phyloP scores from a whole-genome alignment of 1,140 invertebrate species.

The Drosophila subobscura region DNA sequence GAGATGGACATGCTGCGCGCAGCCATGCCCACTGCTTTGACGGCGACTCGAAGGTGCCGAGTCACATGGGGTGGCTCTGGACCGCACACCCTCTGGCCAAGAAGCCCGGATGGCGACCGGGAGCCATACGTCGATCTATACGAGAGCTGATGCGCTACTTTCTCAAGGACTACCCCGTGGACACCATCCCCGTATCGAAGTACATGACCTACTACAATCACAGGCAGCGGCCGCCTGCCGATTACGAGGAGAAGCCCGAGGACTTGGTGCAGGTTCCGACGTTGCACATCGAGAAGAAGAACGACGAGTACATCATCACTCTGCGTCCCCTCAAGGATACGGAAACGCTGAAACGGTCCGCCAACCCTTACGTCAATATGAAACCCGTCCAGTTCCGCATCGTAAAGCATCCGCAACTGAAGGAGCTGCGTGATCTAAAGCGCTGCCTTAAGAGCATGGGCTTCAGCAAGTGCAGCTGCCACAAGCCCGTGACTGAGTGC shows the following conservation, averaged over 20 bases:
- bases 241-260: constrained; percentile 9
- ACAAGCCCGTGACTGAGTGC: constrained; percentile 65
- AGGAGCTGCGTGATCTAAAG: constrained; percentile 62
- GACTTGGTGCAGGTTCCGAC: constrained; percentile 69
- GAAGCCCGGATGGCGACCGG: constrained; percentile 67
- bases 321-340: constrained; percentile 70
- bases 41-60: constrained; percentile 50
- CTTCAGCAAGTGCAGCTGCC: constrained; percentile 74
- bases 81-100: constrained; percentile 53
- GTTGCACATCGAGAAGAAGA: constrained; percentile 74
- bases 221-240: neutral
- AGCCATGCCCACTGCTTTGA: constrained; percentile 18
- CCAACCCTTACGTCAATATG: constrained; percentile 75
- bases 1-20: neutral
- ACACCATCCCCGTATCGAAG: constrained; percentile 62
- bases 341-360: constrained; percentile 32
- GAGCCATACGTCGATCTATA: constrained; percentile 72
- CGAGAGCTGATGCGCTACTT: constrained; percentile 76
- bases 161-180: constrained; percentile 70
- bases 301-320: constrained; percentile 74
- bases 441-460: constrained; percentile 70
- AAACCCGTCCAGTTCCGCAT: constrained; percentile 79
- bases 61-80: constrained; percentile 83
- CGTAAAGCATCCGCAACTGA: constrained; percentile 56
- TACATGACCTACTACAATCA: constrained; percentile 62